A percentile compares a stretch with the other conserved stretches of the same genome.
Evolutionary conservation across 2,797 vertebrate genomes (phyloP).

Genomic region (Paramormyrops hopkinsi): DNA sequence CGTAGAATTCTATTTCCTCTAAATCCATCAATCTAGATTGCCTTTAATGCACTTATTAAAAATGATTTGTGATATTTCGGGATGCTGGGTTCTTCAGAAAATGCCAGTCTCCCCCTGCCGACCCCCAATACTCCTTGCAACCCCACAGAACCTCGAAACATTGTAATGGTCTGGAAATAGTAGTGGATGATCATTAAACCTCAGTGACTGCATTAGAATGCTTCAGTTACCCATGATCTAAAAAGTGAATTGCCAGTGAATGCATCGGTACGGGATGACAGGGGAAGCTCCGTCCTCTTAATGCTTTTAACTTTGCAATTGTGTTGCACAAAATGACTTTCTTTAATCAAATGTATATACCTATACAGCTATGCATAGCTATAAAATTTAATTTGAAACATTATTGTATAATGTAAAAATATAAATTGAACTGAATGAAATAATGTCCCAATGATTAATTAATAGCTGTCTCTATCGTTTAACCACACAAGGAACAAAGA

Average conservation of each 20-base stretch:
- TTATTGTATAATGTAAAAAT: not conserved
- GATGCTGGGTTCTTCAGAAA: not conserved
- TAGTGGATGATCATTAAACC: conserved; percentile 17
- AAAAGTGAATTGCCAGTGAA: conserved; percentile 16
- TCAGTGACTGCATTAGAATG: conserved; percentile 7
- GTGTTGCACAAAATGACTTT: not conserved
- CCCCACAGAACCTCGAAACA: not conserved
- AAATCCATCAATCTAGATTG: not conserved
- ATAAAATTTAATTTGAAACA: not conserved
- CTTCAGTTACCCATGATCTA: conserved; percentile 5
- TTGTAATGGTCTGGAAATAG: not conserved
- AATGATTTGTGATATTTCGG: not conserved
- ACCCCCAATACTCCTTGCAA: not conserved
- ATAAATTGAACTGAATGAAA: not conserved
- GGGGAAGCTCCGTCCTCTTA: not conserved
- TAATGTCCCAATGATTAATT: not conserved
- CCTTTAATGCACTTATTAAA: not conserved
- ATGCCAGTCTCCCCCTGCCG: not conserved
- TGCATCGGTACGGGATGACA: not conserved
- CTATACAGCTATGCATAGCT: not conserved
- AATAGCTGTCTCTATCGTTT: not conserved
- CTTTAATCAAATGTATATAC: not conserved
- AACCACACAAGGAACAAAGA: not conserved
- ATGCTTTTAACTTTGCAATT: not conserved
- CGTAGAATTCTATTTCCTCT: not conserved